phyloP scores from a whole-genome alignment of 2,797 vertebrate genomes.

The Eremophila alpestris region DNA sequence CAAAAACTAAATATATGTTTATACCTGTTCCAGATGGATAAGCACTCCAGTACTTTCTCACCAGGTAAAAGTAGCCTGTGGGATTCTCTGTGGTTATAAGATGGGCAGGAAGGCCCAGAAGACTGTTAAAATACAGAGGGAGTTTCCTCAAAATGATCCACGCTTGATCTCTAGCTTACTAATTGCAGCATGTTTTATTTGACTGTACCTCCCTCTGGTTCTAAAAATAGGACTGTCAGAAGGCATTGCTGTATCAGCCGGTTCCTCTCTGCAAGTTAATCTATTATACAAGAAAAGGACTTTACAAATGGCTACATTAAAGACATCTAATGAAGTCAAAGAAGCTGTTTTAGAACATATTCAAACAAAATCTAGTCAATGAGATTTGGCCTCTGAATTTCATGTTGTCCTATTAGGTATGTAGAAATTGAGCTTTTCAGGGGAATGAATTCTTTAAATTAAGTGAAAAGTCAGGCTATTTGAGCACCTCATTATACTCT shows the following conservation, averaged over 20 bases:
- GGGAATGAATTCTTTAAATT: conserved; percentile 64
- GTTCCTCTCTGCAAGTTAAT: conserved; percentile 41
- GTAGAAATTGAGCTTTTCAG: conserved; percentile 51
- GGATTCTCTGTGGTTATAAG: background rate
- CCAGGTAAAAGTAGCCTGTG: background rate
- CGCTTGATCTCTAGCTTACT: background rate
- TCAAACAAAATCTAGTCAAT: conserved; percentile 58
- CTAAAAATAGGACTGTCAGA: conserved; percentile 59
- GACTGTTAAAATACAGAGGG: conserved; percentile 18
- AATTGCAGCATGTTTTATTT: conserved; percentile 34
- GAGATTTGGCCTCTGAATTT: conserved; percentile 46
- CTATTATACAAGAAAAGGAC: conserved; percentile 52
- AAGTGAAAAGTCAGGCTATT: conserved; percentile 66
- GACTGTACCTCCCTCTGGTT: conserved; percentile 35
- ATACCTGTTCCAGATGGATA: background rate
- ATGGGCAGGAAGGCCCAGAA: background rate
- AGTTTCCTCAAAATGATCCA: background rate
- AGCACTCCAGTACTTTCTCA: background rate
- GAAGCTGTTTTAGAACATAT: conserved; percentile 58
- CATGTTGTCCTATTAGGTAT: conserved; percentile 51
- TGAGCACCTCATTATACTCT: conserved; percentile 65
- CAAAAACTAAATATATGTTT: background rate
- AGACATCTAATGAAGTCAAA: conserved; percentile 64
- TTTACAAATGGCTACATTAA: conserved; percentile 61
- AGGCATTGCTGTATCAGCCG: background rate